phyloP scores from a whole-genome alignment of 2,797 vertebrate species.

The Acrocephalus scirpaceus region DNA sequence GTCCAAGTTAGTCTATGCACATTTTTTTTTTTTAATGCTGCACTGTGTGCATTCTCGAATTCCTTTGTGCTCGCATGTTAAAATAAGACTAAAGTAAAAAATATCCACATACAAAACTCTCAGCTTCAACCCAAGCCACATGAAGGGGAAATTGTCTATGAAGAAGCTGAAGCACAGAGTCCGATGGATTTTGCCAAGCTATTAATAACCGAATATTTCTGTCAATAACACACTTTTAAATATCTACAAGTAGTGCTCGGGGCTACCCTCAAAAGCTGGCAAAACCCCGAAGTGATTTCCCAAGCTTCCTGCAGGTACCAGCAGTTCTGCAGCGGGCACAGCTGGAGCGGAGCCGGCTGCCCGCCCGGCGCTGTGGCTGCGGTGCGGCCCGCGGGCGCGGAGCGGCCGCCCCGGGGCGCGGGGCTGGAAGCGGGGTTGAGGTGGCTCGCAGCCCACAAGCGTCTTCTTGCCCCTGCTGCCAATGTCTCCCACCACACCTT shows the following conservation, averaged over 20 bases:
- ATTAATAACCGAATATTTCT: accelerated
- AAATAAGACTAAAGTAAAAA: not conserved
- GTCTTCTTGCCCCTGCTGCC: not conserved
- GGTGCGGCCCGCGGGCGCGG: not conserved
- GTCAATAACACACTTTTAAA: not conserved
- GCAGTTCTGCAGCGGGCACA: accelerated
- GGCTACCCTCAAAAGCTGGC: not conserved
- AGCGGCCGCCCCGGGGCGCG: too few species aligned
- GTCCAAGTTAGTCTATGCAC: accelerated
- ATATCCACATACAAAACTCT: not conserved
- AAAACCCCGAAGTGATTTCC: not conserved
- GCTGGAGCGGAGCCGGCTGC: not conserved
- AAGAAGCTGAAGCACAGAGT: not conserved
- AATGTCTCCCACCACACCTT: accelerated
- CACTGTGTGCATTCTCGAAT: not conserved
- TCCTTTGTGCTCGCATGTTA: accelerated
- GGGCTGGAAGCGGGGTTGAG: accelerated
- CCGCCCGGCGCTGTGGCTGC: not conserved
- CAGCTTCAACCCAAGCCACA: not conserved
- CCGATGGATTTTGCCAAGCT: not conserved
- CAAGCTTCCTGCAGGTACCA: accelerated
- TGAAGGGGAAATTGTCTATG: not conserved
- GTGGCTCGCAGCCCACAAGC: accelerated
- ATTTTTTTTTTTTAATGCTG: not conserved
- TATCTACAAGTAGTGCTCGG: too few species aligned